phyloP scores from a whole-genome alignment of 1,140 invertebrate species.

The Bombus huntii region DNA sequence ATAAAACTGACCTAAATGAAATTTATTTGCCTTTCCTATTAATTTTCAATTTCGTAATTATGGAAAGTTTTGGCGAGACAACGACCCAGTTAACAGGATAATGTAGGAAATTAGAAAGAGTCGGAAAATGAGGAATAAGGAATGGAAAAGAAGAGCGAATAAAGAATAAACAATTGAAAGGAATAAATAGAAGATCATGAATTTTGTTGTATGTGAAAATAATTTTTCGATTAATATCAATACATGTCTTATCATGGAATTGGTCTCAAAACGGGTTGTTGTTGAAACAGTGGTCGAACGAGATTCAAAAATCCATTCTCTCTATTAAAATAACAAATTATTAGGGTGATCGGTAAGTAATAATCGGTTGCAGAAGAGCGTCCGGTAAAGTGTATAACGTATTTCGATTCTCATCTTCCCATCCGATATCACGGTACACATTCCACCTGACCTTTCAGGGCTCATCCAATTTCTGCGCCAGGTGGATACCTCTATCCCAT shows the following conservation, averaged over 20 bases:
- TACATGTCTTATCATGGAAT: not conserved
- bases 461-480: slow-evolving; percentile 56
- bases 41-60: not conserved
- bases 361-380: not conserved
- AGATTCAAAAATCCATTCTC: not conserved
- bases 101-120: no score
- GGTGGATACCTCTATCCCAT: slow-evolving; percentile 21
- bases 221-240: not conserved
- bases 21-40: not conserved
- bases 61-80: not conserved
- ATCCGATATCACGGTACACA: slow-evolving; percentile 28
- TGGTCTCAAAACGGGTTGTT: no score
- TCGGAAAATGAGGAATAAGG: no score
- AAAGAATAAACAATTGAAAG: no score
- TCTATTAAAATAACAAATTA: slow-evolving; percentile 10
- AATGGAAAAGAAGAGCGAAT: no score
- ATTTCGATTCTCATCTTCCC: slow-evolving; percentile 41
- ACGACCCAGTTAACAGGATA: not conserved
- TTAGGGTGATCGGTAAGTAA: not conserved
- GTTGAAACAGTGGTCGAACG: not conserved
- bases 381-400: not conserved
- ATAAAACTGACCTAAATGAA: no score
- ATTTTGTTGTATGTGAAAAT: not conserved
- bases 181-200: no score
- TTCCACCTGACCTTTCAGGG: slow-evolving; percentile 52